Evolutionary conservation across 2,797 vertebrate species (phyloP), one percentile per base, ranked within the genome.

Genomic region (Platalea minor): DNA sequence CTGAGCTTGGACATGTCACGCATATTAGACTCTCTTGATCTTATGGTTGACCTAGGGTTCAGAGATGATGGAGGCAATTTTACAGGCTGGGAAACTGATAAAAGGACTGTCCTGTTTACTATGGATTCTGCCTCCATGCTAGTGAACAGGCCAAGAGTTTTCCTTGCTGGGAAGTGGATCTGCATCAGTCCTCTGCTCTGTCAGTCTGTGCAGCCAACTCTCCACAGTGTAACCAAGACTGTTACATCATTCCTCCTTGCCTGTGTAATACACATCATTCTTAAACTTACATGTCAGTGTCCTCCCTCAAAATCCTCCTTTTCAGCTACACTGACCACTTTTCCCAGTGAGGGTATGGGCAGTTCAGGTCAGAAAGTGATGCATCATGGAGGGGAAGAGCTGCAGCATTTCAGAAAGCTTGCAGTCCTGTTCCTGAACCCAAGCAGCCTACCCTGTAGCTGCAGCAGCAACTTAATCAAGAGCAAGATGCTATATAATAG

Each of bases 311-410:
- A 85, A 92, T 37, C 23, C 50, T 70, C 23, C 8, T 84, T 91
- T 61, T 68, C 17, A 74, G 10, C 41, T 46, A 46, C 31, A 29
- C 39, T 24, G 26, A 16, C 33, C 24, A 17, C 25, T 37, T 77
- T 51, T 37, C 29, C 45, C 25, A 43, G 25, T 0, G 9, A 64
- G 13, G 5, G 6, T 48, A 37, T 5, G 65, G 48, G 41, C 46
- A 21, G n/a, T 20, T 70, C n/a, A 56, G 56, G 60, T 83, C 51
- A 59, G 35, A 80, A 63, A 70, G n/a, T 13, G 59, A 63, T 35
- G 31, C 10, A 17, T 3, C 0, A 0, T 2, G 14, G 18, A 86
- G 4, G 2, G 10, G 18, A 81, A 75, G 43, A 85, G 25, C 37
- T 85, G 24, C 2, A 75, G 53, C 46, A 37, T 81, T 68, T 81